These are phyloP conservation scores for Bombus difficillimus DNA, from an alignment of 1,140 invertebrate species.

Conservation along the genomic window DNA sequence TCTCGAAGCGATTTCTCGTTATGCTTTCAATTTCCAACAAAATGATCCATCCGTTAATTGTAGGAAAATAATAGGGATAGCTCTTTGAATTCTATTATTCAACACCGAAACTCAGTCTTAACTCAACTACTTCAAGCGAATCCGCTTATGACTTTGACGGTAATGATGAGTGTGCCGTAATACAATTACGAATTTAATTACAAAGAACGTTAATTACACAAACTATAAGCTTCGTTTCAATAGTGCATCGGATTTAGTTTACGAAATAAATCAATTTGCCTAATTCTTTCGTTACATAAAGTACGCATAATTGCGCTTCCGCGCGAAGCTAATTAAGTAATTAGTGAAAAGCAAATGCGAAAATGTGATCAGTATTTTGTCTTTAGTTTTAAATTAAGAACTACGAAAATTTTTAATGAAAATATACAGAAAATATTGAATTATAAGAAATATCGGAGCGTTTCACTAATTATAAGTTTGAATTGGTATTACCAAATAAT, in stretches of 20 bases:
- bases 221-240: not conserved
- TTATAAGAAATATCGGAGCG: too few species aligned
- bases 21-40: not conserved
- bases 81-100: slow-evolving; percentile 11
- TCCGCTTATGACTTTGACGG: slow-evolving; percentile 17
- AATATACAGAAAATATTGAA: not conserved
- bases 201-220: slow-evolving; percentile 20
- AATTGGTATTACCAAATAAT: too few species aligned
- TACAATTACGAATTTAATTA: slow-evolving; percentile 36
- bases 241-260: not conserved
- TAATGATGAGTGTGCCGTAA: not conserved
- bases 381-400: too few species aligned
- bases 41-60: not conserved
- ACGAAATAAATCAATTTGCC: not conserved
- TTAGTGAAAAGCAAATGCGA: not conserved
- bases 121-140: not conserved
- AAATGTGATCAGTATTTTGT: too few species aligned
- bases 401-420: not conserved
- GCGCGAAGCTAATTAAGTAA: not conserved
- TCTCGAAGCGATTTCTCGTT: not conserved
- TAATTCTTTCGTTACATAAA: not conserved
- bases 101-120: not conserved
- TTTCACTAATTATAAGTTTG: too few species aligned
- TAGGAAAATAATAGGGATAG: not conserved
- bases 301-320: not conserved